Base-by-base conservation (phyloP, 1,140 invertebrate species). In the Lithobius niger region DNA sequence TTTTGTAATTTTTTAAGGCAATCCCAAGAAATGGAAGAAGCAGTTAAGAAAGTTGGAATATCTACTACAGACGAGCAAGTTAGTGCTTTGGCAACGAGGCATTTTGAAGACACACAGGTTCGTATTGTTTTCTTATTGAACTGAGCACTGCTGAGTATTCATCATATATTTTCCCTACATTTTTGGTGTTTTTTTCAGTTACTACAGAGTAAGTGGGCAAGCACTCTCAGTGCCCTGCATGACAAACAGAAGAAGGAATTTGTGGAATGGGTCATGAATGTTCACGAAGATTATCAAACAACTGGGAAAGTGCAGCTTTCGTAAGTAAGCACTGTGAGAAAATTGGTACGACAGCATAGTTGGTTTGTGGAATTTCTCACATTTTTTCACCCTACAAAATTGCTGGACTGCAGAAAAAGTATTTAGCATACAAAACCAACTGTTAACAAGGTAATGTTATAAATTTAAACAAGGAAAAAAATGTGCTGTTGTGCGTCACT, bases 191-290 rank as follows among this genome's bases (percentile, higher is more conserved):
- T 13, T 10, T 45, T 45, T 2, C 59, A 71, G 65, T 66, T 87
- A 62, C 70, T 83, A n/a, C 77, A 82, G 52, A 83, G 82, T 19
- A 77, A 82, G 47, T 88, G 85, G 84, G 80, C 81, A 54, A 84
- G 80, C 42, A 78, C 81, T 66, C 70, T 89, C 3, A 79, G 81
- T 61, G 80, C 78, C n/a, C 68, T 86, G 24, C 75, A 80, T 61
- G 78, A 83, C 57, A 78, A 79, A 44, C 86, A 89, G 71, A 78
- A 80, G 55, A 69, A 78, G 28, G 80, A 86, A 59, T 87, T 87
- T 65, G 70, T 80, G 54, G 79, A 88, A 57, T 90, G 86, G 85
- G 79, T 92, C 13, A 82, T 83, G 75, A 74, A 76, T 60, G 76
- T 82, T 27, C 74, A 85, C 52, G 79, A 85, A 65, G 82, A 83